phyloP scores from a whole-genome alignment of 2,888 invertebrate genomes.

The Emmelina monodactyla region DNA sequence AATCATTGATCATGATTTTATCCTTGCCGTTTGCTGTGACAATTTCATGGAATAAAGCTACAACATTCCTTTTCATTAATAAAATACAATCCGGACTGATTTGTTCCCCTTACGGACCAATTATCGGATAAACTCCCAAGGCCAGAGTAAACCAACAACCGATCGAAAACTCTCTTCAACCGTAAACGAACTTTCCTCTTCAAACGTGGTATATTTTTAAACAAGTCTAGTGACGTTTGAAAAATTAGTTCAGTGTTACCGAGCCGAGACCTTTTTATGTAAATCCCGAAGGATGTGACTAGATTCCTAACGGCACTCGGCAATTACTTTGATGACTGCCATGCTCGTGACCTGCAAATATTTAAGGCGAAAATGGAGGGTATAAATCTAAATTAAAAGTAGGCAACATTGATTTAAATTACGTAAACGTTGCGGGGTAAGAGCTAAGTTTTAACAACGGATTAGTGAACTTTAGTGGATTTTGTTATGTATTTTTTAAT shows the following conservation, averaged over 20 bases:
- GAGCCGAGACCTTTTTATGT: conserved; percentile 48
- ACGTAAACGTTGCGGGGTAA: conserved; percentile 13
- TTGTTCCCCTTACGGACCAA: too few relatives aligned
- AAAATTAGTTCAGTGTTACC: conserved; percentile 42
- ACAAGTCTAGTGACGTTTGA: conserved; percentile 28
- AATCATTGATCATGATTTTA: too few relatives aligned
- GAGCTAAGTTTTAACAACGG: too few relatives aligned
- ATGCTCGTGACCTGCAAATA: conserved; percentile 34
- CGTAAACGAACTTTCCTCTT: conserved; percentile 23
- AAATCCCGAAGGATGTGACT: conserved; percentile 57
- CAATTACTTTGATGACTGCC: conserved; percentile 54
- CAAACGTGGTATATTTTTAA: conserved; percentile 28
- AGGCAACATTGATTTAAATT: conserved; percentile 35
- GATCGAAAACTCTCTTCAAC: too few relatives aligned
- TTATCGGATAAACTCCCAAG: too few relatives aligned
- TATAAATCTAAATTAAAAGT: conserved; percentile 28
- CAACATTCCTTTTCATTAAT: too few relatives aligned
- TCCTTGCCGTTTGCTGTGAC: too few relatives aligned
- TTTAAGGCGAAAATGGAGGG: conserved; percentile 17
- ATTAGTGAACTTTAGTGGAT: too few relatives aligned
- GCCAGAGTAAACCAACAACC: too few relatives aligned
- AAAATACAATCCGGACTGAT: too few relatives aligned
- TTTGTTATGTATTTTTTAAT: too few relatives aligned
- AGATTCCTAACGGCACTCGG: conserved; percentile 55
- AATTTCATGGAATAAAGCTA: too few relatives aligned